Percentiles rank a stretch among this genome's conserved stretches.
phyloP scores from a whole-genome alignment of 2,888 invertebrate species.

The Beris chalybata region DNA sequence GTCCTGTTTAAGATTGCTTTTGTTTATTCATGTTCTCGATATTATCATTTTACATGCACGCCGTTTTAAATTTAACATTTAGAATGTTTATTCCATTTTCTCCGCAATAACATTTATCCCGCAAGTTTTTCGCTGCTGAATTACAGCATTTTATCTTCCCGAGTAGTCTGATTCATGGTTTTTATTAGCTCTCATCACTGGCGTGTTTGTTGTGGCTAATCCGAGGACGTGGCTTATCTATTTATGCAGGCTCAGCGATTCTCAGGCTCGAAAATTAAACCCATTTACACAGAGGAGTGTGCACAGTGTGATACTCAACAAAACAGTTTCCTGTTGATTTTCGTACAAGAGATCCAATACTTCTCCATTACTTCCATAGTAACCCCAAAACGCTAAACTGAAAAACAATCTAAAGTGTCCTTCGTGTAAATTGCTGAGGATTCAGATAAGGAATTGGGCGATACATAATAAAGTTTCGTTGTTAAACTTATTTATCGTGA shows the following conservation, averaged over 20 bases:
- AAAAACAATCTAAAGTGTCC: slow-evolving; percentile 24
- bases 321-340: neutral
- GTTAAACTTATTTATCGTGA: too few species aligned
- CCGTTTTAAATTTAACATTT: too few species aligned
- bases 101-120: too few species aligned
- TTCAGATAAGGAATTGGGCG: slow-evolving; percentile 15
- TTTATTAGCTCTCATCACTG: slow-evolving; percentile 35
- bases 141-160: too few species aligned
- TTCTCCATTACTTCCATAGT: too few species aligned
- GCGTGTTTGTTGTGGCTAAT: slow-evolving; percentile 38
- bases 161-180: slow-evolving; percentile 25
- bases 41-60: too few species aligned
- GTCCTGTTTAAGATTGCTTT: too few species aligned
- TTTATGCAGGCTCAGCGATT: slow-evolving; percentile 39
- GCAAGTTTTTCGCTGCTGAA: too few species aligned
- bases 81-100: too few species aligned
- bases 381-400: slow-evolving; percentile 7
- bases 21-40: too few species aligned
- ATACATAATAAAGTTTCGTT: too few species aligned
- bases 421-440: slow-evolving; percentile 21
- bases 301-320: slow-evolving; percentile 9
- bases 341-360: neutral
- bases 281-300: slow-evolving; percentile 4
- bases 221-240: slow-evolving; percentile 41
- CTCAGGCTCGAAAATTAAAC: slow-evolving; percentile 18